Base-by-base conservation (phyloP, 92 coral and sea anemone species). In the Ricordea florida region DNA sequence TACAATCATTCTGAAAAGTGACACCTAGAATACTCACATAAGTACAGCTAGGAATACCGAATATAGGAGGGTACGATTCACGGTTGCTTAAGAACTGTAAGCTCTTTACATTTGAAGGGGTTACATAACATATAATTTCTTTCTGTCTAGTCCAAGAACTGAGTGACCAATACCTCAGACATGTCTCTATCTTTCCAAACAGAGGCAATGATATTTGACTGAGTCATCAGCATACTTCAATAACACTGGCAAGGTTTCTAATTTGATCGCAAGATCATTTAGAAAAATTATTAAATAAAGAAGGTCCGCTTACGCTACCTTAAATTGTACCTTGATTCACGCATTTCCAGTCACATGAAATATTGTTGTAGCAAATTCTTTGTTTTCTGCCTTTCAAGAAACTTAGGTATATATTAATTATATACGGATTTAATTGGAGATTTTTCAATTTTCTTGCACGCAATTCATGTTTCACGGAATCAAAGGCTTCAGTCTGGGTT, bases 241-340 rank as follows among this genome's bases (percentile, higher is more conserved):
- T 43, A 44, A 28, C 24, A 55, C 74, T 4, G 61, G 74, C 36
- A 30, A 20, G 17, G 32, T 31, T 10, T 46, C 74, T 43, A 45
- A 43, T 6, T 47, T 20, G 31, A 45, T 16, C 33, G 22, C 62
- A n/a, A 44, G 62, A 34, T 66, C 74, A 44, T 66, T 66, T 24
- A 66, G 21, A 17, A 71, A 53, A 17, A 71, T n/a, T 27, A 56
- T 40, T 56, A 41, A 31, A 72, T 37, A 72, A 40, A 37, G 55
- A 57, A 17, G 68, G 55, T 40, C 79, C 79, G 49, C 79, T 72
- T 30, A 72, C 68, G 35, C 68, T 72, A n/a, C n/a, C n/a, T n/a
- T n/a, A n/a, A n/a, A n/a, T n/a, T n/a, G n/a, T n/a, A n/a, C n/a
- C n/a, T n/a, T n/a, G n/a, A n/a, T n/a, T n/a, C n/a, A n/a, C n/a